Conservation (phyloP, 2,797 vertebrate species). For the Tapera naevia region DNA sequence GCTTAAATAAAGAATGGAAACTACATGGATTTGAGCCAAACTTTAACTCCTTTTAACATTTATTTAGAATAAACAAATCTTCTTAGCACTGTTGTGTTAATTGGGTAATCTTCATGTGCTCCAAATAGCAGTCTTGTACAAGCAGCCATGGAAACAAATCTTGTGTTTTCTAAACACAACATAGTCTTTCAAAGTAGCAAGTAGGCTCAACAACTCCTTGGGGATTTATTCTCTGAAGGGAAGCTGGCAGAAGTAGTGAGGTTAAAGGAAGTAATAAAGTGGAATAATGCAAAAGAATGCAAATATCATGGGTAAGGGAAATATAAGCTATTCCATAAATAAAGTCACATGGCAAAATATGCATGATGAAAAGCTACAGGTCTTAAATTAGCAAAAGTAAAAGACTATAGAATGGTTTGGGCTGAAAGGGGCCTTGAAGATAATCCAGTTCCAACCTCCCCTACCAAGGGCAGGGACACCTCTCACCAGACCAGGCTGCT, state of each 20-base stretch:
- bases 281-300: background rate
- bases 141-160: background rate
- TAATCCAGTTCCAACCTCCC: too few relatives aligned
- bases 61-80: background rate
- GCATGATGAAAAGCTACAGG: accelerated
- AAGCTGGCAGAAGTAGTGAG: background rate
- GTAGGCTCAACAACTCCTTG: background rate
- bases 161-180: conserved; percentile 8
- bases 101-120: background rate
- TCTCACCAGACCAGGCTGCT: too few relatives aligned
- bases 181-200: background rate
- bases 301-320: background rate
- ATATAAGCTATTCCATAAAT: background rate
- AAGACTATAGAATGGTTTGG: background rate
- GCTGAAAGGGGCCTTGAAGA: too few relatives aligned
- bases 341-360: background rate
- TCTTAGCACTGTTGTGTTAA: background rate
- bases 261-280: background rate
- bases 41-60: background rate
- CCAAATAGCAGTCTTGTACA: background rate
- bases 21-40: background rate
- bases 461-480: too few relatives aligned
- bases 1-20: background rate
- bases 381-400: background rate
- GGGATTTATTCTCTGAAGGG: background rate